These are phyloP conservation scores for Ptychochromis oligacanthus DNA, from an alignment of 2,113 vertebrate species.

Conservation along the genomic window DNA sequence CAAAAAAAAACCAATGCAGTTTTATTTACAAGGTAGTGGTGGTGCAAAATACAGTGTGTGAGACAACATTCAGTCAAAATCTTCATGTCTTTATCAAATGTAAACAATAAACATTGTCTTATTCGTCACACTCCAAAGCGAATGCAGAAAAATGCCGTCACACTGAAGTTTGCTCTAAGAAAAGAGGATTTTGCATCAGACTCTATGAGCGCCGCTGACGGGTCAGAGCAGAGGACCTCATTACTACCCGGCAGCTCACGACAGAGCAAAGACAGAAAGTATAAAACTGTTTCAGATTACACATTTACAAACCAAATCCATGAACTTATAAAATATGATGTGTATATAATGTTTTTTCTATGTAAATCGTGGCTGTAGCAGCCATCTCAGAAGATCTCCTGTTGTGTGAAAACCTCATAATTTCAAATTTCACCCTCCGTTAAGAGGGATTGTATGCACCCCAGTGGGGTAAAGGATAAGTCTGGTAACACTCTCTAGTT, in stretches of 20 bases:
- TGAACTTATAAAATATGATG: constrained; percentile 6
- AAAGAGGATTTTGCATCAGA: constrained; percentile 39
- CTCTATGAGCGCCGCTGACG: neutral
- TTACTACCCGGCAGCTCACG: constrained; percentile 12
- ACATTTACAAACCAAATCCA: constrained; percentile 38
- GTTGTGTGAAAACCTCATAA: constrained; percentile 23
- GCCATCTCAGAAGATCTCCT: neutral
- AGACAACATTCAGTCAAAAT: constrained; percentile 75
- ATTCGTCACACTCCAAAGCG: constrained; percentile 38
- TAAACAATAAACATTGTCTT: constrained; percentile 72
- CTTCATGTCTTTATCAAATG: constrained; percentile 68
- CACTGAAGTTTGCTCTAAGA: constrained; percentile 38
- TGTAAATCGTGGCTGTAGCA: neutral
- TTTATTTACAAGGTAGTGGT: constrained; percentile 75
- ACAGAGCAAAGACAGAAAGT: constrained; percentile 20
- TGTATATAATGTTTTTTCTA: constrained; percentile 1
- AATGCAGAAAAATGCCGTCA: constrained; percentile 42
- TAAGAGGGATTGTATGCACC: neutral
- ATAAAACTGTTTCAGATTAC: constrained; percentile 20
- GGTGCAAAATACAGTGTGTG: constrained; percentile 78
- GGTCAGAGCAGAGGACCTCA: constrained; percentile 29
- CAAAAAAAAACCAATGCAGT: constrained; percentile 54
- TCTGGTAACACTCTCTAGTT: neutral
- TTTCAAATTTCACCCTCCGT: neutral
- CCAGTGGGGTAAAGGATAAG: neutral